phyloP scores from a whole-genome alignment of 2,113 vertebrate genomes.

The Rhabdornis inornatus region DNA sequence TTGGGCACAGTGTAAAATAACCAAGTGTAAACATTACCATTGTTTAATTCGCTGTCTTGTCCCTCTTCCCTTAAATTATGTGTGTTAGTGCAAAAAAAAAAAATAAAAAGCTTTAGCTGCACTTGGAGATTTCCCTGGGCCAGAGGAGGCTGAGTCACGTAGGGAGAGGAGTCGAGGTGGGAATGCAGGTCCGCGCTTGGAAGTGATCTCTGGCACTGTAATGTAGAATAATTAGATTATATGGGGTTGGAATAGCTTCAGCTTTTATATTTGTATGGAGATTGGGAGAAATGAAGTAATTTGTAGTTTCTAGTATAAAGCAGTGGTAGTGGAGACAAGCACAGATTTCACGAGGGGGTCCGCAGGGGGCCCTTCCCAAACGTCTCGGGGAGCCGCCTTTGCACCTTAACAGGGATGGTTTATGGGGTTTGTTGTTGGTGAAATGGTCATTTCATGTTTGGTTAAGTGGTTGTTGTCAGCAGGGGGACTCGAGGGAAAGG shows the following conservation, averaged over 20 bases:
- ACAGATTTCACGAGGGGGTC: constrained; percentile 46
- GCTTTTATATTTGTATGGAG: constrained; percentile 62
- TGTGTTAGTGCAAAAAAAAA: not conserved
- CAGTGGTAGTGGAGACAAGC: constrained; percentile 58
- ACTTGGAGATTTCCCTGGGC: constrained; percentile 4
- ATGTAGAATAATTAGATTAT: constrained; percentile 29
- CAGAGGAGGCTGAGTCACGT: not conserved
- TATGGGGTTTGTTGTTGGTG: not conserved
- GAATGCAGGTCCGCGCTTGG: not conserved
- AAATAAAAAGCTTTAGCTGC: constrained; percentile 7
- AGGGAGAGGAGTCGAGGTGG: not conserved
- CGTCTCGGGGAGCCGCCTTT: constrained; percentile 40
- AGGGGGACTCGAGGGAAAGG: not conserved
- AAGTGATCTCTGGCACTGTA: not conserved
- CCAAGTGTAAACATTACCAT: not conserved
- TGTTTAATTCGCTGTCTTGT: not conserved
- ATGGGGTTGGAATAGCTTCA: constrained; percentile 27
- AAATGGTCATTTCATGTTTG: not conserved
- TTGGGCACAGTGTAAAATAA: not conserved
- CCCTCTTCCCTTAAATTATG: not conserved
- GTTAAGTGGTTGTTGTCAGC: not conserved
- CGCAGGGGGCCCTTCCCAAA: not conserved
- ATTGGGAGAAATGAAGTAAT: constrained; percentile 43
- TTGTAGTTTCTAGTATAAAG: constrained; percentile 45
- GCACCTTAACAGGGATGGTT: constrained; percentile 49